A percentile compares a stretch with the other conserved stretches of the same genome.
Conservation (phyloP, 2,888 invertebrate species). For the Tachystola acroxantha region DNA sequence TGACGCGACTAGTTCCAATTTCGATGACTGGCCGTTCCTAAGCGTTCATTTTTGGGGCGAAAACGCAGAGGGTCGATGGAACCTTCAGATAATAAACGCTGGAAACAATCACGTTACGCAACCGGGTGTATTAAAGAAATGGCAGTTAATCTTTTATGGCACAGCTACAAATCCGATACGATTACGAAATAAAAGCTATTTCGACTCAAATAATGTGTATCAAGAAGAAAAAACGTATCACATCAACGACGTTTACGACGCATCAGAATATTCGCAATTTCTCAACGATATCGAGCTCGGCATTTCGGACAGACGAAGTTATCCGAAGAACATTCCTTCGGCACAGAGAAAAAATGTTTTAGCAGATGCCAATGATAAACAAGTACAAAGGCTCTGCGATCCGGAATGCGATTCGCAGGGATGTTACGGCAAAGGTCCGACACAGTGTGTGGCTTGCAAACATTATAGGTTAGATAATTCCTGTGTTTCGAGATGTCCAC, state of each 20-base stretch:
- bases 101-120: slow-evolving; percentile 90
- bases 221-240: slow-evolving; percentile 75
- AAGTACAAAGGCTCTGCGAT: slow-evolving; percentile 85
- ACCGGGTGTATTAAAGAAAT: slow-evolving; percentile 92
- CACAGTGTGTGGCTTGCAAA: slow-evolving; percentile 90
- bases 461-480: slow-evolving; percentile 90
- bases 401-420: slow-evolving; percentile 88
- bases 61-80: slow-evolving; percentile 93
- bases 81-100: slow-evolving; percentile 85
- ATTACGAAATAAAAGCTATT: slow-evolving; percentile 79
- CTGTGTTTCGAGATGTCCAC: slow-evolving; percentile 90
- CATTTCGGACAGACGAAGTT: slow-evolving; percentile 80
- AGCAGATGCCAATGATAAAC: slow-evolving; percentile 79
- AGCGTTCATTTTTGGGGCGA: slow-evolving; percentile 99
- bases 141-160: slow-evolving; percentile 98
- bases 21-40: slow-evolving; percentile 99
- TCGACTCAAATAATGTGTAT: slow-evolving; percentile 63
- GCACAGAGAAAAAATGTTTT: slow-evolving; percentile 79
- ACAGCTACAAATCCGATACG: slow-evolving; percentile 91
- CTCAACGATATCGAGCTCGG: slow-evolving; percentile 70
- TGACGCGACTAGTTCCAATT: slow-evolving; percentile 94
- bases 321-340: slow-evolving; percentile 83
- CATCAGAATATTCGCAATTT: slow-evolving; percentile 78
- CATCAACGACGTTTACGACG: slow-evolving; percentile 81
- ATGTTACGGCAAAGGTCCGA: slow-evolving; percentile 90